Evolutionary conservation across 2,797 vertebrate species (phyloP).

Genomic region (Sternotherus odoratus): DNA sequence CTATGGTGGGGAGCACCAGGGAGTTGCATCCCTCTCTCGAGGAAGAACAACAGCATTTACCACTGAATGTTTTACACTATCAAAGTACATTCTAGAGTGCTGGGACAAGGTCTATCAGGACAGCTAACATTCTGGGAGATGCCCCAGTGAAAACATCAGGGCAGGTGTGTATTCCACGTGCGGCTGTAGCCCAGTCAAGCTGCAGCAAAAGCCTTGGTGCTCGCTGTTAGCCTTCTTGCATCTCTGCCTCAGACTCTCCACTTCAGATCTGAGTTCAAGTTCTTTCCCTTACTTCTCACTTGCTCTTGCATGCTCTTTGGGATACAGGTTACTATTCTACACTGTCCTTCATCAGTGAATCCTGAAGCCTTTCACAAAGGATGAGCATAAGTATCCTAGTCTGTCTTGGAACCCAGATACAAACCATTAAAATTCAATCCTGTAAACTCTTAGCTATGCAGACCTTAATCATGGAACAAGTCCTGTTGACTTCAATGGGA

Average conservation of each 20-base stretch:
- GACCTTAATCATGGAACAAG: neutral
- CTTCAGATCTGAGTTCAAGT: neutral
- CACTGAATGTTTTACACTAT: neutral
- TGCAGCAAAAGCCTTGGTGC: neutral
- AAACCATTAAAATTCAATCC: conserved; percentile 9
- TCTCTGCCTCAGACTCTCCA: neutral
- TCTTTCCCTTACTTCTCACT: neutral
- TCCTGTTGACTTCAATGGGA: neutral
- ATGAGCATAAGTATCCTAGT: conserved; percentile 31
- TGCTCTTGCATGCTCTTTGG: neutral
- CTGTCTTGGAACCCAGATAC: neutral
- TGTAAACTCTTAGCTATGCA: neutral
- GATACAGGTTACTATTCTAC: neutral
- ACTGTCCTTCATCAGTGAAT: conserved; percentile 15
- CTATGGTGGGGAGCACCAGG: neutral
- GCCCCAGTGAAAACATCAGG: neutral
- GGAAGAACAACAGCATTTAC: neutral
- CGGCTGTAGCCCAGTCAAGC: neutral
- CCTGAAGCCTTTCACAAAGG: conserved; percentile 25
- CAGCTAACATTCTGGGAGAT: neutral
- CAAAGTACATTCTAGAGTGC: neutral
- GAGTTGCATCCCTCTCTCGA: neutral
- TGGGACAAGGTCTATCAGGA: neutral
- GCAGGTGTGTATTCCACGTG: neutral
- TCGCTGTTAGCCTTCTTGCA: neutral